Conservation (phyloP, 23 tunicate species). For the Styela plicata region DNA sequence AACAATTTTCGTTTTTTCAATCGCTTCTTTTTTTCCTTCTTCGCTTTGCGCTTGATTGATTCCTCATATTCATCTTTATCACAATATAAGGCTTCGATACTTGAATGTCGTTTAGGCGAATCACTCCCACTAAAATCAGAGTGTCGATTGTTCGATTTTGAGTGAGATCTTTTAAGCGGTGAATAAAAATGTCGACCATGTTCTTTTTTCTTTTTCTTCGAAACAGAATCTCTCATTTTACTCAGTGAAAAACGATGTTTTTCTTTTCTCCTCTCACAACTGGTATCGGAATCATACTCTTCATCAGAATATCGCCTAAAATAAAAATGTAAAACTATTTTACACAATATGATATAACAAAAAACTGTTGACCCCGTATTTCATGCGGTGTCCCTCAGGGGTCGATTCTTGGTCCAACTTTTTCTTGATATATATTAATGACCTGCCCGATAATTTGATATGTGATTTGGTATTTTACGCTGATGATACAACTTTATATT, state of each 20-base stretch:
- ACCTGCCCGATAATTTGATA: too few relatives aligned
- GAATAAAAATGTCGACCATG: not conserved
- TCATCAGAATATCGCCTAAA: not conserved
- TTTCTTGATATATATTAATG: too few relatives aligned
- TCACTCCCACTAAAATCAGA: not conserved
- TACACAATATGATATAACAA: too few relatives aligned
- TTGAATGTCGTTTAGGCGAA: not conserved
- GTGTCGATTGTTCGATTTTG: not conserved
- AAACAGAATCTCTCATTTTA: not conserved
- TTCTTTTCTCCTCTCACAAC: not conserved
- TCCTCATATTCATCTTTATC: slow-evolving; percentile 10
- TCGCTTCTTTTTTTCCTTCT: slow-evolving; percentile 8
- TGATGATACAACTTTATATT: too few relatives aligned
- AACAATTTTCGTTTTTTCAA: slow-evolving; percentile 15
- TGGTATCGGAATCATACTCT: not conserved
- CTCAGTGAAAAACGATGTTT: not conserved
- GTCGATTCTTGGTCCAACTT: too few relatives aligned
- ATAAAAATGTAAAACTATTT: too few relatives aligned
- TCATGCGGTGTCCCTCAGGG: too few relatives aligned
- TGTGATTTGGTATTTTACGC: too few relatives aligned
- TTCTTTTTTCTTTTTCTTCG: not conserved
- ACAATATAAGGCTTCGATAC: slow-evolving; percentile 12
- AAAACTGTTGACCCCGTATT: too few relatives aligned
- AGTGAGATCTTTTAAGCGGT: not conserved
- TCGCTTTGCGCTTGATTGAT: slow-evolving; percentile 12